A percentile compares a stretch with the other conserved stretches of the same genome.
phyloP scores from a whole-genome alignment of 2,888 invertebrate species.

The Agonopterix heracliana region DNA sequence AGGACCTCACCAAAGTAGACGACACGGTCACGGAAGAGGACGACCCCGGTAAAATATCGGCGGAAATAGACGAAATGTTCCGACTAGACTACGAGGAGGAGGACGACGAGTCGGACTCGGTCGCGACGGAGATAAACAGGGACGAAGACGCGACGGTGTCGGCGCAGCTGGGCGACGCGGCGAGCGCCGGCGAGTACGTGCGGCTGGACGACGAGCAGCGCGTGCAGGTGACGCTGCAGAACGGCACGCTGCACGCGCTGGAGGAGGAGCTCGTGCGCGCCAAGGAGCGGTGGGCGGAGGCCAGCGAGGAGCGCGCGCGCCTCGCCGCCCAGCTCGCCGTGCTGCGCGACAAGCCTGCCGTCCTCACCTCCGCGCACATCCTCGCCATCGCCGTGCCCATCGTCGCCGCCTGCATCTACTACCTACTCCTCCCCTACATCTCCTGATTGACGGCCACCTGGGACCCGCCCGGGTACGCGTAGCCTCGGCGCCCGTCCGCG shows the following conservation, averaged over 20 bases:
- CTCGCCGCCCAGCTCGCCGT: conserved; percentile 77
- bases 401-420: conserved; percentile 75
- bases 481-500: conserved; percentile 20
- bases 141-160: conserved; percentile 19
- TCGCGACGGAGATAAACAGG: conserved; percentile 47
- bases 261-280: conserved; percentile 84
- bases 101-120: conserved; percentile 60
- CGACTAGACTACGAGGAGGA: conserved; percentile 62
- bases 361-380: conserved; percentile 72
- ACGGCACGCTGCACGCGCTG: conserved; percentile 77
- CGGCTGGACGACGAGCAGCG: conserved; percentile 45
- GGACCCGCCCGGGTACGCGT: conserved; percentile 70
- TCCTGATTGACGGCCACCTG: conserved; percentile 79
- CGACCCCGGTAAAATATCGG: conserved; percentile 55
- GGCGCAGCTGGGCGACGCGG: conserved; percentile 4
- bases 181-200: conserved; percentile 29
- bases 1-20: conserved; percentile 24
- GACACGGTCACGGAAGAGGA: conserved; percentile 24
- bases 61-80: conserved; percentile 69
- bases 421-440: conserved; percentile 75
- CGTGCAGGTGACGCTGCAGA: conserved; percentile 50
- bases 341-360: conserved; percentile 76
- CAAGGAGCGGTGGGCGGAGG: conserved; percentile 83
- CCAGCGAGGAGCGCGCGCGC: conserved; percentile 77
- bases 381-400: conserved; percentile 77